Base-by-base conservation (phyloP, 2,113 vertebrate species). In the Albula glossodonta region DNA sequence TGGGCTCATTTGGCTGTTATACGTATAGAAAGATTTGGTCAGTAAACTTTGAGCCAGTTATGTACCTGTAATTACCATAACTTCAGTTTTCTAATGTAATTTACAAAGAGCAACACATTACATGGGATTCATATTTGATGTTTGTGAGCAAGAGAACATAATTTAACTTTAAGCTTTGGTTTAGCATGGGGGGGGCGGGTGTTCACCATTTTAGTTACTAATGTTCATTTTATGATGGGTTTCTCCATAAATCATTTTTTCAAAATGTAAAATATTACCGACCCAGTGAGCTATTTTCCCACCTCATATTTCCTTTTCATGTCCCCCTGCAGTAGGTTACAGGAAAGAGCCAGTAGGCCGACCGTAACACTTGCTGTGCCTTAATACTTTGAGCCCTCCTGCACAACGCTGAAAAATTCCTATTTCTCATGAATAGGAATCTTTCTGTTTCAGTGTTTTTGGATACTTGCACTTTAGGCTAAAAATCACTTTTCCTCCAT, bases 341-440 rank as follows among this genome's bases (percentile, higher is more conserved):
- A 81, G 57, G 15, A 41, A 49, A 81, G 13, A n/a, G 19, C 52
- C 49, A 70, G 85, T 70, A 81, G 48, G 56, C 19, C 84, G 81
- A 91, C 90, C 41, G 88, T 92, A 93, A 92, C 91, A 94, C 93
- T 95, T 91, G 92, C 94, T 94, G 95, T 96, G 95, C 95, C 95
- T 96, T 96, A 96, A 92, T 17, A 90, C 92, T 92, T 95, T 92
- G 91, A 94, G 91, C 91, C 90, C 84, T 92, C 91, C 90, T 91
- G 92, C 89, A 91, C 90, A 92, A 88, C 88, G 88, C 87, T 88
- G 91, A 92, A 87, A 83, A 51, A 63, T 63, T 63, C 77, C 79
- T 48, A 82, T 1, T 70, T 80, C 81, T 10, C 17, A 60, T n/a
- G 10, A n/a, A 51, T 52, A 53, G 78, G 49, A 50, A 81, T 82